Evolutionary conservation across 2,888 invertebrate genomes (phyloP), one percentile per base, ranked within the genome.

Genomic region (Norana najaformis): DNA sequence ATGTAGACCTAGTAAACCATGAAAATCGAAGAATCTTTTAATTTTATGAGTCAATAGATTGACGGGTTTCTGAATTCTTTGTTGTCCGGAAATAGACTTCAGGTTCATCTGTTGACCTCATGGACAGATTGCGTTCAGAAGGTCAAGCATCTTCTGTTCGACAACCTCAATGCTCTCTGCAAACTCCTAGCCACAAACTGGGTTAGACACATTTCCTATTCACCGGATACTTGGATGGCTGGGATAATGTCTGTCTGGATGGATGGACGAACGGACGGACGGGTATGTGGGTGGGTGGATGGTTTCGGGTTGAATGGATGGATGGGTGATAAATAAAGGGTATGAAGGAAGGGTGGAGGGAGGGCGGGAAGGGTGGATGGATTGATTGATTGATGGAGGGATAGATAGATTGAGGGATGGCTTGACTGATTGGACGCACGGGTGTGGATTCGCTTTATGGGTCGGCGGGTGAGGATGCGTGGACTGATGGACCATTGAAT

Each of bases 81-180:
- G 69, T 69, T 69, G 4, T 69, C 8, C 69, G 8, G 6, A 35
- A 41, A 6, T 69, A 92, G 92, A 83, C 89, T 92, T n/a, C 91
- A 90, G 36, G 90, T 92, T 39, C 92, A 92, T 41, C 91, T 92
- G 88, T 89, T 92, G 89, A 90, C 90, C 38, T 91, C 92, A 34
- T 92, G 92, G 92, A 90, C 91, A 13, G 92, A 92, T 47, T 92
- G 91, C 36, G 90, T 92, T 85, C 90, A 91, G 69, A 92, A 91
- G 53, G 88, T 89, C 23, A 89, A 90, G 88, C n/a, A n/a, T 13
- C 88, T 91, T 18, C 89, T 92, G 18, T 38, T 90, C 38, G 91
- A 90, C 88, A 90, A 89, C 82, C 90, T 92, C 38, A 30, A 83
- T n/a, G 69, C 38, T 35, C 41, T 89, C 89, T 39, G 88, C 37